phyloP scores from a whole-genome alignment of 1,140 invertebrate genomes.

The Gonatopus flavifemur region DNA sequence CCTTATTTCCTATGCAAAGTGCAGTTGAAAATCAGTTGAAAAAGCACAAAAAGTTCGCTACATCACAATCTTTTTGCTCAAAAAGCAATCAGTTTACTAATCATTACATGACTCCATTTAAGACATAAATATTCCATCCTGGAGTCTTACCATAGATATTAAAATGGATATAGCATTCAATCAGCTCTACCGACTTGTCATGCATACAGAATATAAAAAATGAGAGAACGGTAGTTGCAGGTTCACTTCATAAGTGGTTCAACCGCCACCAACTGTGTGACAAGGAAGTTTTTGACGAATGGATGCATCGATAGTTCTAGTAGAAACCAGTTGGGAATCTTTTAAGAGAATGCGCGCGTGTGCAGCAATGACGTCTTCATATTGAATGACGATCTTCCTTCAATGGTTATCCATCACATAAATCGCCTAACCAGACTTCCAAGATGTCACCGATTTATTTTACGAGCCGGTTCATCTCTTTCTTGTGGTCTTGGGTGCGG shows the following conservation, averaged over 20 bases:
- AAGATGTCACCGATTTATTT: constrained; percentile 52
- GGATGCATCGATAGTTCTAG: constrained; percentile 35
- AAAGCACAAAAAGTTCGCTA: too few relatives aligned
- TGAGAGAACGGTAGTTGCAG: too few relatives aligned
- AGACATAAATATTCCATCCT: too few relatives aligned
- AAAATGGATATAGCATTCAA: too few relatives aligned
- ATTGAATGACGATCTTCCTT: constrained; percentile 13
- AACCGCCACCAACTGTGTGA: constrained; percentile 28
- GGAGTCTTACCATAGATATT: too few relatives aligned
- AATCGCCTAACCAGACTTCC: constrained; percentile 42
- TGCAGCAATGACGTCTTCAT: constrained; percentile 39
- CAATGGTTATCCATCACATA: constrained; percentile 38
- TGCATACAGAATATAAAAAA: too few relatives aligned
- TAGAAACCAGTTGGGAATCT: constrained; percentile 7
- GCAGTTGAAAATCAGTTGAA: too few relatives aligned
- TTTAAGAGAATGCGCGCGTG: neutral
- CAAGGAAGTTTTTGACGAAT: constrained; percentile 40
- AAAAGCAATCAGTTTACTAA: too few relatives aligned
- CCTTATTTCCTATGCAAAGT: too few relatives aligned
- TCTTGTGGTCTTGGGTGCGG: constrained; percentile 28
- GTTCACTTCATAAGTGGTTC: constrained; percentile 23
- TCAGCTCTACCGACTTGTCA: too few relatives aligned
- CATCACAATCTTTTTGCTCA: too few relatives aligned
- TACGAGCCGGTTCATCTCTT: constrained; percentile 35
- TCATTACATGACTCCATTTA: too few relatives aligned